Conservation (phyloP, 2,797 vertebrate species). For the Smutsia temminckii region DNA sequence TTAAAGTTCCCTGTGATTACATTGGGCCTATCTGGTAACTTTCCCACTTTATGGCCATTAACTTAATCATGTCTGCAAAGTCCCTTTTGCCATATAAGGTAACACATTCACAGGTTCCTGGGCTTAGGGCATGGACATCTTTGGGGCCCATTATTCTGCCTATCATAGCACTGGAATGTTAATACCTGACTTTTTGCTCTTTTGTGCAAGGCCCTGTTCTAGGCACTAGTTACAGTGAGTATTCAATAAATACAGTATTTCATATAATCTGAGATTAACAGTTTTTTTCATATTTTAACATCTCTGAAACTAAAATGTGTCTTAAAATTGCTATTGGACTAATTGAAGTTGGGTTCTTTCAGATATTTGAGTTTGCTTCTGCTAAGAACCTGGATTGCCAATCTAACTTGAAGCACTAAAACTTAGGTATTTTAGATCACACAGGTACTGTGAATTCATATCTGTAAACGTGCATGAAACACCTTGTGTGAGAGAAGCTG, state of each 20-base stretch:
- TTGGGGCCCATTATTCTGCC: not conserved
- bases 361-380: constrained; percentile 17
- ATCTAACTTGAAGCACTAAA: not conserved
- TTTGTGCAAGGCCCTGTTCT: not conserved
- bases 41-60: not conserved
- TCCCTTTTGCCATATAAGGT: not conserved
- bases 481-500: not conserved
- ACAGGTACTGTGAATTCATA: not conserved
- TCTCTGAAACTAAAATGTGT: not conserved
- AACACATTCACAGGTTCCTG: not conserved
- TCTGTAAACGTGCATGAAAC: not conserved
- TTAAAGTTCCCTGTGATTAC: not conserved
- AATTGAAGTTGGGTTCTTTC: not conserved
- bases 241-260: not conserved
- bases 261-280: not conserved
- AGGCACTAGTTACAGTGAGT: not conserved
- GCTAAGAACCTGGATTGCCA: not conserved
- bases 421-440: not conserved
- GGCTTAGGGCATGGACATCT: not conserved
- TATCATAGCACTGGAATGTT: not conserved
- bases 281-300: not conserved
- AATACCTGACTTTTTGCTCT: not conserved
- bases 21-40: not conserved
- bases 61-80: not conserved
- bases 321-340: not conserved